These are phyloP conservation scores for Hemicordylus capensis DNA, from an alignment of 2,113 vertebrate species.

Conservation along the genomic window DNA sequence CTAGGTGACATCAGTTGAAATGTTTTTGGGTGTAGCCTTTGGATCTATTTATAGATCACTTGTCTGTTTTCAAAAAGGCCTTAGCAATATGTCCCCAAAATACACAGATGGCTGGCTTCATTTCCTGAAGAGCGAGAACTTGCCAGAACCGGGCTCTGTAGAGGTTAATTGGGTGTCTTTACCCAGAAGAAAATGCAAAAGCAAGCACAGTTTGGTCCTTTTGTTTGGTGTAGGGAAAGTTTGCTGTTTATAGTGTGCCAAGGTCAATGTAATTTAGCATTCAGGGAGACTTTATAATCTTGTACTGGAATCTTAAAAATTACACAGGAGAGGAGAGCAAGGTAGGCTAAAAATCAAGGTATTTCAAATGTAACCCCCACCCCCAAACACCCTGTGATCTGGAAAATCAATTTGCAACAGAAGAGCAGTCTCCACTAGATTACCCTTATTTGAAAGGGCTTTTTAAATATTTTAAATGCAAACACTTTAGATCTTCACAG, in stretches of 20 bases:
- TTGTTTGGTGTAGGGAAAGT: constrained; percentile 63
- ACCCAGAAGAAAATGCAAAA: constrained; percentile 73
- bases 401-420: constrained; percentile 65
- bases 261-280: constrained; percentile 72
- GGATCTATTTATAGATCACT: background rate
- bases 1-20: background rate
- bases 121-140: constrained; percentile 67
- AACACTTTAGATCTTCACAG: background rate
- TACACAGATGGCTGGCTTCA: constrained; percentile 18
- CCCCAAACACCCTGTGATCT: constrained; percentile 62
- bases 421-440: constrained; percentile 37
- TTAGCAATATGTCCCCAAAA: constrained; percentile 17
- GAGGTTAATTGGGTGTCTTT: constrained; percentile 74
- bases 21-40: constrained; percentile 15
- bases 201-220: constrained; percentile 64
- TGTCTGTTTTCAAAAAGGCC: background rate
- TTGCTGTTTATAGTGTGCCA: constrained; percentile 56
- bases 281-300: constrained; percentile 43
- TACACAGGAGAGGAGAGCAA: constrained; percentile 43
- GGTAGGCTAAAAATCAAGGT: constrained; percentile 60
- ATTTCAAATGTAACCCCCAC: constrained; percentile 46
- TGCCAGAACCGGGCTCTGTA: constrained; percentile 58
- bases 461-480: background rate
- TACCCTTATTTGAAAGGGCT: background rate
- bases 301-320: constrained; percentile 59